These are phyloP conservation scores for Drusus annulatus DNA, from an alignment of 1,140 invertebrate genomes.

Conservation along the genomic window DNA sequence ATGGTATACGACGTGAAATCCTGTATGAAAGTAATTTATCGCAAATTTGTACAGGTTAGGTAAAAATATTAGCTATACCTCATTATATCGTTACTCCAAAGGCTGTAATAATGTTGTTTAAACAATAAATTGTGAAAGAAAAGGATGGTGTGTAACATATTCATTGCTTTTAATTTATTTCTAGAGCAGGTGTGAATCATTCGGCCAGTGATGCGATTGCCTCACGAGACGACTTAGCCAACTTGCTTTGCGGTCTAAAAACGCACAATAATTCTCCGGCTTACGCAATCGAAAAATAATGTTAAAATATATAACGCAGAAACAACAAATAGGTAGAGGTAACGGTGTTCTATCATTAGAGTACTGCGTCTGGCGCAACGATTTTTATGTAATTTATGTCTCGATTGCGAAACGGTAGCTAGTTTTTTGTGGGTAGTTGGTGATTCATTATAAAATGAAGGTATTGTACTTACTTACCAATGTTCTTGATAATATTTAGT, in stretches of 20 bases:
- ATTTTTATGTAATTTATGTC: neutral
- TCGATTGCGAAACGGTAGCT: neutral
- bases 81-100: no score
- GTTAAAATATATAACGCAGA: neutral
- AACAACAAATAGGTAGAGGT: no score
- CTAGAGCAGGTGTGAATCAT: neutral
- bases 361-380: neutral
- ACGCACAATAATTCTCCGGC: neutral
- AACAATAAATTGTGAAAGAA: no score
- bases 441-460: neutral
- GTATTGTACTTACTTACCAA: neutral
- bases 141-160: no score
- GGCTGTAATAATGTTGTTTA: no score
- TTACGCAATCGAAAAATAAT: neutral
- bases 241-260: slow-evolving; percentile 24
- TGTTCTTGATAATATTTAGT: no score
- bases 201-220: neutral
- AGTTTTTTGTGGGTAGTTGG: neutral
- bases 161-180: no score
- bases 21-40: no score
- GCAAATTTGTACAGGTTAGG: no score
- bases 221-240: neutral
- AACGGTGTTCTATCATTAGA: no score
- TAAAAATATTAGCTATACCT: no score
- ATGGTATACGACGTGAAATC: no score